Evolutionary conservation across 2,888 invertebrate species (phyloP).

Genomic region (Ectropis crepuscularia): DNA sequence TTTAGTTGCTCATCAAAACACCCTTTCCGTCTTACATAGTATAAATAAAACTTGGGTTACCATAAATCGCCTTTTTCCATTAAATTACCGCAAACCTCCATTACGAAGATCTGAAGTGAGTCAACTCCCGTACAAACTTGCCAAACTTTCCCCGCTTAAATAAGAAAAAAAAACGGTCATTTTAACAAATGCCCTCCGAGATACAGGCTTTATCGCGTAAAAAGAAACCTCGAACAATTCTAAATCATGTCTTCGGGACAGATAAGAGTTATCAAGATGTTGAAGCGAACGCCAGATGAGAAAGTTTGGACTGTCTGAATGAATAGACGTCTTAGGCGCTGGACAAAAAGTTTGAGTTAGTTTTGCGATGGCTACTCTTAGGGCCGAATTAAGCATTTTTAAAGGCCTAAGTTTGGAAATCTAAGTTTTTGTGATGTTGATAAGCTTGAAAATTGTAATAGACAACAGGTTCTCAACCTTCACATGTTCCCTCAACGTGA

Average conservation of each 20-base stretch:
- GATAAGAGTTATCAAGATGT: constrained; percentile 59
- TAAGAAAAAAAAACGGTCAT: constrained; percentile 23
- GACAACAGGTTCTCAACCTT: no score
- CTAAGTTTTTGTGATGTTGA: no score
- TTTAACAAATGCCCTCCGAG: constrained; percentile 34
- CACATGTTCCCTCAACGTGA: no score
- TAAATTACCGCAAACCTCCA: constrained; percentile 14
- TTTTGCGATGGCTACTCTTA: constrained; percentile 5
- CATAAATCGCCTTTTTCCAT: constrained; percentile 6
- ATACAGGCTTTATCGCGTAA: constrained; percentile 46
- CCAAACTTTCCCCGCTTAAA: constrained; percentile 24
- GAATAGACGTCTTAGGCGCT: constrained; percentile 12
- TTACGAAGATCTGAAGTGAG: constrained; percentile 12
- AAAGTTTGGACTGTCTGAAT: constrained; percentile 11
- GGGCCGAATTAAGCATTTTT: no score
- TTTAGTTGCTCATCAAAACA: not conserved
- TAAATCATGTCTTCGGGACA: constrained; percentile 56
- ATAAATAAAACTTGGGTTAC: not conserved
- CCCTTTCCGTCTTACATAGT: not conserved
- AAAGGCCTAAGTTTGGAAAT: no score
- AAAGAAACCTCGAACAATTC: constrained; percentile 49
- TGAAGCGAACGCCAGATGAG: constrained; percentile 8
- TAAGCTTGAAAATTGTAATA: not conserved
- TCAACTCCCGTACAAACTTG: constrained; percentile 12
- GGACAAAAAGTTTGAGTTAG: constrained; percentile 19